These are phyloP conservation scores for Bos indicus DNA, from an alignment of 2,113 vertebrate species.

Conservation along the genomic window DNA sequence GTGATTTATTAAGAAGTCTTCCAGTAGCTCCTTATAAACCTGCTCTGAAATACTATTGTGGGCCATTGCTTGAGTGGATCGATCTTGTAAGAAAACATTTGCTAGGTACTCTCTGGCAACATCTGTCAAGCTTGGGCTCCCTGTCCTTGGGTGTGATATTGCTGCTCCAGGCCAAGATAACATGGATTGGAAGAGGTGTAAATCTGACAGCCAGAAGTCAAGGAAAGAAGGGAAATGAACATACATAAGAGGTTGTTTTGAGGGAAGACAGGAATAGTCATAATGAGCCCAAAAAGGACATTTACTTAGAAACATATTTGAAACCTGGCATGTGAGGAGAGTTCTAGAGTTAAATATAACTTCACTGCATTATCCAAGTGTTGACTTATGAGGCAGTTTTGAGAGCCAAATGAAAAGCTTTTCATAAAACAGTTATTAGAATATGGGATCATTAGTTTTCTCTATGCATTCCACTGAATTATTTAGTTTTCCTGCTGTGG, in stretches of 20 bases:
- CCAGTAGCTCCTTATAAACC: constrained; percentile 12
- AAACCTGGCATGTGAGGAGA: constrained; percentile 31
- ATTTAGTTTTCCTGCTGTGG: constrained; percentile 12
- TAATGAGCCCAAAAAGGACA: constrained; percentile 43
- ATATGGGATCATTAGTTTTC: constrained; percentile 20
- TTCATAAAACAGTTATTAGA: constrained; percentile 54
- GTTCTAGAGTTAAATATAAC: constrained; percentile 64
- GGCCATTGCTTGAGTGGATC: constrained; percentile 17
- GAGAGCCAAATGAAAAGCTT: constrained; percentile 51
- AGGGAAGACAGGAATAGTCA: constrained; percentile 42
- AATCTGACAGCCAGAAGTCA: constrained; percentile 58
- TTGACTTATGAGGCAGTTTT: constrained; percentile 50
- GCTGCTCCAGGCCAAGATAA: constrained; percentile 43
- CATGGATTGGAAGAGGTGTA: constrained; percentile 47
- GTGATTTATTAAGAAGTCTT: constrained; percentile 23
- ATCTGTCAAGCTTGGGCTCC: not conserved
- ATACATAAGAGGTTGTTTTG: constrained; percentile 55
- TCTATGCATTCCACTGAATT: constrained; percentile 26
- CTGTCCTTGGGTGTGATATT: constrained; percentile 53
- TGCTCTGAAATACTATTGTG: not conserved
- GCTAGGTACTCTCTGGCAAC: constrained; percentile 38
- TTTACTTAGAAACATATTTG: constrained; percentile 57
- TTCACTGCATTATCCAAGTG: constrained; percentile 20
- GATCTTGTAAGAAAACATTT: constrained; percentile 34
- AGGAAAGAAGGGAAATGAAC: constrained; percentile 56